Conservation (phyloP, 2,797 vertebrate genomes). For the Ambastaia sidthimunki region DNA sequence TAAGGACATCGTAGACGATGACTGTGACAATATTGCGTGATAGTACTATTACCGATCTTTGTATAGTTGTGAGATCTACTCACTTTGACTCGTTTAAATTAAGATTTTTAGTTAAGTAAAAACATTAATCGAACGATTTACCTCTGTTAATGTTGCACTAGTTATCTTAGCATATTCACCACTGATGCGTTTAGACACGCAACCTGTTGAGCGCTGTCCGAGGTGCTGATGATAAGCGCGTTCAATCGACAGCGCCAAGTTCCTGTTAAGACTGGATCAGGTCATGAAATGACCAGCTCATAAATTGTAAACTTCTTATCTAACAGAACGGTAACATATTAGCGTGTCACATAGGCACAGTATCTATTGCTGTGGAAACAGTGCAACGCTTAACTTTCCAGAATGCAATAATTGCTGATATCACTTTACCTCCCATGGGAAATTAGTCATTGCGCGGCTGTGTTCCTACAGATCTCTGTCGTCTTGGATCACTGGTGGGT, state of each 20-base stretch:
- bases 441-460: slow-evolving; percentile 47
- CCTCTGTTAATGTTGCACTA: background rate
- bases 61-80: background rate
- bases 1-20: background rate
- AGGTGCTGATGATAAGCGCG: slow-evolving; percentile 67
- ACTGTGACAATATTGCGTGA: background rate
- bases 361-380: slow-evolving; percentile 37
- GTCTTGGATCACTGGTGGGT: slow-evolving; percentile 48
- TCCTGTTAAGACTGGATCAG: slow-evolving; percentile 1
- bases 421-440: slow-evolving; percentile 62
- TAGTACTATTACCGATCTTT: background rate
- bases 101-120: too few relatives aligned
- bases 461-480: slow-evolving; percentile 36
- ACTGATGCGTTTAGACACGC: background rate
- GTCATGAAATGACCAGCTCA: background rate
- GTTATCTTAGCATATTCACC: background rate
- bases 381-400: slow-evolving; percentile 46
- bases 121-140: background rate
- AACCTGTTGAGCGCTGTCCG: slow-evolving; percentile 68
- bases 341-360: background rate
- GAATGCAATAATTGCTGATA: slow-evolving; percentile 54
- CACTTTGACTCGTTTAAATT: background rate
- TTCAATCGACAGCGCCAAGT: slow-evolving; percentile 2
- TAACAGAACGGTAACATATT: background rate
- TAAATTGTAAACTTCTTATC: background rate